A percentile compares a stretch with the other conserved stretches of the same genome.
Conservation (phyloP, 2,113 vertebrate genomes). For the crab-eating macaque (Macaca fascicularis) region T2T-MFA8v1.1 NC_088376.1:162848501-162849000, state of each 20-base stretch:
- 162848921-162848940: not conserved
- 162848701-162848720: constrained; percentile 11
- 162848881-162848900: not conserved
- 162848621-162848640: not conserved
- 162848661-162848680: not conserved
- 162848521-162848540: not conserved
- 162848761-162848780: not conserved
- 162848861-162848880: not conserved
- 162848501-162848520: not conserved
- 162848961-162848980: not conserved
- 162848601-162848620: not conserved
- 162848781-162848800: not conserved
- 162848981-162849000: not conserved
- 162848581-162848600: not conserved
- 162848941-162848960: not conserved
- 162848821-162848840: not conserved
- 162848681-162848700: not conserved
- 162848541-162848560: not conserved
- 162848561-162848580: not conserved
- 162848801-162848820: not conserved
- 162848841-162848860: not conserved
- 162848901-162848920: too few species aligned
- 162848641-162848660: not conserved
- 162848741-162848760: not conserved
- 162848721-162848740: not conserved